Percentiles rank a stretch among this genome's conserved stretches.
Evolutionary conservation across 2,888 invertebrate genomes (phyloP).

Genomic region (Lasioglossum lativentre): DNA sequence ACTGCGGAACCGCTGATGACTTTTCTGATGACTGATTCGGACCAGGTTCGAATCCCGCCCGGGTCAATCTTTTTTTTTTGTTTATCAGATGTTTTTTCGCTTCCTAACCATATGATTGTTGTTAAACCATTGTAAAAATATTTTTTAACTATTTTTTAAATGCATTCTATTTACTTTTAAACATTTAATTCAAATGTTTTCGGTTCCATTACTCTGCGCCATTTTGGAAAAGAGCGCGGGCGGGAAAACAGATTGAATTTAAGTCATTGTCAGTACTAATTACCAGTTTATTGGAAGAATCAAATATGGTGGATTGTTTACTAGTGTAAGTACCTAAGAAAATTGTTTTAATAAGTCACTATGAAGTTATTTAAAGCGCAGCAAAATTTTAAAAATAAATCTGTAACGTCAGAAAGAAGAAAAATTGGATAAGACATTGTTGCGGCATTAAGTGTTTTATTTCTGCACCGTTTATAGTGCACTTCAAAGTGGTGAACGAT

Average conservation of each 20-base stretch:
- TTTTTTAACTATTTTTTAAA: background rate
- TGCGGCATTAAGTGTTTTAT: slow-evolving; percentile 50
- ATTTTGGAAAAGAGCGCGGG: background rate
- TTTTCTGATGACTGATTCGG: too few relatives aligned
- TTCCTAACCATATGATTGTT: too few relatives aligned
- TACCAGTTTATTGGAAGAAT: background rate
- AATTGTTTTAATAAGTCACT: background rate
- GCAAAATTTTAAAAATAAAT: background rate
- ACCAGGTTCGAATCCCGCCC: too few relatives aligned
- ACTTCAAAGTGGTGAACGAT: slow-evolving; percentile 32
- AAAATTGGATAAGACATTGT: background rate
- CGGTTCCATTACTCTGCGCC: background rate
- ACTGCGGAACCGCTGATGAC: too few relatives aligned
- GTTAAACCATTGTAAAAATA: too few relatives aligned
- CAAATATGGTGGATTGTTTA: background rate
- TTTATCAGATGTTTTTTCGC: too few relatives aligned
- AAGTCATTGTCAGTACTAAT: background rate
- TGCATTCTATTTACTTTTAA: background rate
- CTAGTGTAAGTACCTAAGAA: background rate
- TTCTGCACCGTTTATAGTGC: slow-evolving; percentile 36
- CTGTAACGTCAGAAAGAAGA: background rate
- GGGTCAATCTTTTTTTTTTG: too few relatives aligned
- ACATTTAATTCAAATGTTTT: background rate
- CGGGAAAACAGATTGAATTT: background rate
- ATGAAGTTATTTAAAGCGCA: background rate